These are phyloP conservation scores for Prionailurus viverrinus DNA, from an alignment of 2,113 vertebrate species.

Conservation along the genomic window DNA sequence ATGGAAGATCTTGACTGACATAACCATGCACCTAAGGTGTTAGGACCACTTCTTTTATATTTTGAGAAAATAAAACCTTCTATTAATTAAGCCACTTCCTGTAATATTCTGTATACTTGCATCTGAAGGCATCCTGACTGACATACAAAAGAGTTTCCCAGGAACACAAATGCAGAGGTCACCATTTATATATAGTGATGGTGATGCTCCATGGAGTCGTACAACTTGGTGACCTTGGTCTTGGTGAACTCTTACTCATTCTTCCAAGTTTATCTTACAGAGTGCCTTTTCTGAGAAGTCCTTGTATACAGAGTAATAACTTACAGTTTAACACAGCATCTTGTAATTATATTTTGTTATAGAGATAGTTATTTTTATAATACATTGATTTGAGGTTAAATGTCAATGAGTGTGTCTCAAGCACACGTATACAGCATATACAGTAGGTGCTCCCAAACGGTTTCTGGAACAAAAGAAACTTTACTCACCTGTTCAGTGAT, in stretches of 20 bases:
- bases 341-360: background rate
- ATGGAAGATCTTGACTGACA: background rate
- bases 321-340: background rate
- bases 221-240: background rate
- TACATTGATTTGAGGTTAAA: background rate
- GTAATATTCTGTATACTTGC: background rate
- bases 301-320: background rate
- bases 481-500: background rate
- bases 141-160: background rate
- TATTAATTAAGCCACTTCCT: background rate
- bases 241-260: background rate
- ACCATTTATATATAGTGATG: background rate
- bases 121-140: background rate
- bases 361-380: background rate
- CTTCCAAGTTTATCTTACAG: background rate
- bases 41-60: background rate
- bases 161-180: background rate
- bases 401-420: background rate
- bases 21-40: background rate
- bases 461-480: constrained; percentile 36
- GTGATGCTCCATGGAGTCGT: background rate
- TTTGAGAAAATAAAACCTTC: background rate
- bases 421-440: background rate
- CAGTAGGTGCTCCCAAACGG: background rate
- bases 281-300: background rate